Base-by-base conservation (phyloP, 2,113 vertebrate species). In the Etia nguti region DNA sequence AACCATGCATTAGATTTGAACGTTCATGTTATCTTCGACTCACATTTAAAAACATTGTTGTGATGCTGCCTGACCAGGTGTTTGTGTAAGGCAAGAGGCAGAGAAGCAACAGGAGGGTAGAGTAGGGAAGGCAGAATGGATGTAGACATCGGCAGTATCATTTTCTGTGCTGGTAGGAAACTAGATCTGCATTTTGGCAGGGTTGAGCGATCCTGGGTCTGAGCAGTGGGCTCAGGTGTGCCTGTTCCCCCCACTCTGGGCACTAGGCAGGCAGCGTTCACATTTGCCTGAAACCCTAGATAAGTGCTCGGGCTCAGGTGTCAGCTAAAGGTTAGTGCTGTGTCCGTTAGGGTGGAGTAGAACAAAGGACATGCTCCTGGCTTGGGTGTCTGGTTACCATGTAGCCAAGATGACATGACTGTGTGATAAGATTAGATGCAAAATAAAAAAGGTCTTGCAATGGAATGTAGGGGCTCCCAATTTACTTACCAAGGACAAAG, bases 281-380 rank as follows among this genome's bases (percentile, higher is more conserved):
- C 93, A 62, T 93, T 92, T 90, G 87, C 92, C 88, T 95, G 95
- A 94, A 96, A 96, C 93, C 88, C 79, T 86, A 96, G 94, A 90
- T 92, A 88, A 56, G 83, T 8, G 60, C 59, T n/a, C 13, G n/a
- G 82, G 87, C 92, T 96, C 94, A 84, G 88, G 94, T 96, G 92
- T 93, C 94, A 54, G 87, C 83, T 91, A 92, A 94, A 94, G 92
- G 94, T 94, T 95, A 92, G 88, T 10, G 26, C 89, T 48, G 86
- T 6, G 90, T 92, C 94, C 91, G 68, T 91, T 88, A 87, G 88
- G 50, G 90, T 95, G 94, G 93, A 93, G 88, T 93, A 91, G 54
- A 92, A 95, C 90, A 94, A 96, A 83, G 88, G 88, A 88, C 89
- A 8, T 82, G 73, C 90, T 94, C 90, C 92, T 82, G 87, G 86